Conservation (phyloP, 2,113 vertebrate species). For the Sapajus apella region DNA sequence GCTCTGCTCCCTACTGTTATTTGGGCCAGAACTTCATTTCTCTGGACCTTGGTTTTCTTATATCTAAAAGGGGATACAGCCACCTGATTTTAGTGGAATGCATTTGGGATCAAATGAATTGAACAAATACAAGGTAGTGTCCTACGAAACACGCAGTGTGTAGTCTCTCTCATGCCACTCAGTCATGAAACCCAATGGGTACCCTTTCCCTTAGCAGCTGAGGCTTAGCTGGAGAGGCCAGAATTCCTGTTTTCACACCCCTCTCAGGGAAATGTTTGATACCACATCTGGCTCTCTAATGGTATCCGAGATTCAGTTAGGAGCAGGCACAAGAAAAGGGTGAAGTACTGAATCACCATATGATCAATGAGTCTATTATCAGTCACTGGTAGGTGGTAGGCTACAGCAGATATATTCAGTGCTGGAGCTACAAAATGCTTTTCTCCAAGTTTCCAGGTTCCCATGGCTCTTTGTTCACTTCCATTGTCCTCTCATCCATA, state of each 20-base stretch:
- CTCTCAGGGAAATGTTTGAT: not conserved
- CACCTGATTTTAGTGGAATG: not conserved
- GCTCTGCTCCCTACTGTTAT: not conserved
- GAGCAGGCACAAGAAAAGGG: not conserved
- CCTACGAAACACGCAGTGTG: not conserved
- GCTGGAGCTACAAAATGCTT: not conserved
- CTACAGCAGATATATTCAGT: not conserved
- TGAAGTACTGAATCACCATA: not conserved
- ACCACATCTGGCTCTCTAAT: not conserved
- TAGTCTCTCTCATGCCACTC: not conserved
- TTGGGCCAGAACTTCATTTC: not conserved
- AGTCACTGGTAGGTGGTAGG: not conserved
- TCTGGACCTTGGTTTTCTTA: not conserved
- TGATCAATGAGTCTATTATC: not conserved
- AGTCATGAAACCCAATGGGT: not conserved
- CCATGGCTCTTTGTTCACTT: not conserved
- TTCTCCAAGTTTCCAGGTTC: not conserved
- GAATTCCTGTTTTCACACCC: not conserved
- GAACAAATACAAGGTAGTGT: not conserved
- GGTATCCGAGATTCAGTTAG: not conserved
- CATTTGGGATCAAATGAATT: not conserved
- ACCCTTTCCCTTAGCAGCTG: not conserved
- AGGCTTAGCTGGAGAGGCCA: not conserved
- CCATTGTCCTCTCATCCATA: not conserved
- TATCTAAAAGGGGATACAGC: not conserved